phyloP scores from a whole-genome alignment of 2,797 vertebrate genomes.

The Gymnoscopelus microlampas region DNA sequence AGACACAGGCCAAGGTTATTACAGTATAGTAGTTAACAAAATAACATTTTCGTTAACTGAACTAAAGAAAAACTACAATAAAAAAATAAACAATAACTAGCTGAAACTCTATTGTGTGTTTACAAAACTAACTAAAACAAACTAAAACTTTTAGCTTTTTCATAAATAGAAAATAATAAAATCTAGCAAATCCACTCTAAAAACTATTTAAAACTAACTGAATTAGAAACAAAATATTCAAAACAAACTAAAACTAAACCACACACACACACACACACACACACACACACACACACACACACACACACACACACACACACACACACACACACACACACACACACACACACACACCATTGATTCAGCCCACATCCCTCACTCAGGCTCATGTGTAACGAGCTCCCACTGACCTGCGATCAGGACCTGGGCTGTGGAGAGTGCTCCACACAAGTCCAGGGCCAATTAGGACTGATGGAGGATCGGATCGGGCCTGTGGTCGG shows the following conservation, averaged over 20 bases:
- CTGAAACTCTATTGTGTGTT: no score
- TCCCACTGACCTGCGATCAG: slow-evolving; percentile 59
- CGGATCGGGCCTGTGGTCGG: slow-evolving; percentile 35
- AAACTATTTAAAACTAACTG: no score
- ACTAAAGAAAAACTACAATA: no score
- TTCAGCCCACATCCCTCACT: slow-evolving; percentile 23
- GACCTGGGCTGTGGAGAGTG: slow-evolving; percentile 53
- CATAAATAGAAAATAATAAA: no score
- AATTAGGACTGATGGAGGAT: slow-evolving; percentile 69
- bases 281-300: background rate
- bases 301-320: background rate
- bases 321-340: slow-evolving; percentile 8
- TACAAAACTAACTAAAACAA: no score
- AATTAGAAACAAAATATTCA: no score
- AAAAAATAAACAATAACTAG: no score
- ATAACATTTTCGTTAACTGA: no score
- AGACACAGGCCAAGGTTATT: no score
- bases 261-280: background rate
- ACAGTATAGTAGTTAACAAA: no score
- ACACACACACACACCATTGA: slow-evolving; percentile 41
- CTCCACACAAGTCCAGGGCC: slow-evolving; percentile 48
- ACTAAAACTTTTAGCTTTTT: no score
- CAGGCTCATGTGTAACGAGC: slow-evolving; percentile 34
- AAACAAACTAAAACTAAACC: background rate
- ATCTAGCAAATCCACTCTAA: no score